These are phyloP conservation scores for Fabriciana adippe DNA, from an alignment of 2,888 invertebrate species.

Conservation along the genomic window DNA sequence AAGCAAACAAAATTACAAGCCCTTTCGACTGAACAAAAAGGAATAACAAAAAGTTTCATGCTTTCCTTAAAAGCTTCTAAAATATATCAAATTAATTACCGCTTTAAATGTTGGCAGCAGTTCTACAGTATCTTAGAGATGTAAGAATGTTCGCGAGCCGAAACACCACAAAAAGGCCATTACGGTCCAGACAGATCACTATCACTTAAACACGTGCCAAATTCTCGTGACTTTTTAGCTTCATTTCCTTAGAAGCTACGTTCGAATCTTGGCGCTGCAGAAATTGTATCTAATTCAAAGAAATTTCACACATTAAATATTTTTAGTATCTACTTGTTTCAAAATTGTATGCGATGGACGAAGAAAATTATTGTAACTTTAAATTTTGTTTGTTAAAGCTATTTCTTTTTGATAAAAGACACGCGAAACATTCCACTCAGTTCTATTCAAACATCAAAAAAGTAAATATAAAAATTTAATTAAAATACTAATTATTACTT, in stretches of 20 bases:
- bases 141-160: conserved; percentile 36
- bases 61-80: conserved; percentile 27
- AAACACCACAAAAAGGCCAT: conserved; percentile 42
- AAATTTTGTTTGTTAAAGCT: no score
- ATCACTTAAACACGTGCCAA: conserved; percentile 43
- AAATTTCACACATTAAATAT: no score
- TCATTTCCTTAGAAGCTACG: conserved; percentile 38
- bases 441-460: no score
- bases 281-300: not conserved
- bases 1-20: conserved; percentile 14
- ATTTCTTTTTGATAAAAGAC: no score
- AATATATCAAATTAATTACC: conserved; percentile 35
- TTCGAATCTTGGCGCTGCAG: conserved; percentile 31
- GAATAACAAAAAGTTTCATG: conserved; percentile 17
- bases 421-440: no score
- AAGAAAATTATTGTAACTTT: no score
- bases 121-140: conserved; percentile 33
- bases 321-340: no score
- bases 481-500: no score
- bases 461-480: no score
- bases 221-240: conserved; percentile 44
- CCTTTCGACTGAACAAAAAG: conserved; percentile 13
- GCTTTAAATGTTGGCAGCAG: conserved; percentile 36
- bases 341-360: no score
- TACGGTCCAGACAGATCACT: conserved; percentile 38